These are phyloP conservation scores for Platycercus adscitus DNA, from an alignment of 2,113 vertebrate species.

Conservation along the genomic window DNA sequence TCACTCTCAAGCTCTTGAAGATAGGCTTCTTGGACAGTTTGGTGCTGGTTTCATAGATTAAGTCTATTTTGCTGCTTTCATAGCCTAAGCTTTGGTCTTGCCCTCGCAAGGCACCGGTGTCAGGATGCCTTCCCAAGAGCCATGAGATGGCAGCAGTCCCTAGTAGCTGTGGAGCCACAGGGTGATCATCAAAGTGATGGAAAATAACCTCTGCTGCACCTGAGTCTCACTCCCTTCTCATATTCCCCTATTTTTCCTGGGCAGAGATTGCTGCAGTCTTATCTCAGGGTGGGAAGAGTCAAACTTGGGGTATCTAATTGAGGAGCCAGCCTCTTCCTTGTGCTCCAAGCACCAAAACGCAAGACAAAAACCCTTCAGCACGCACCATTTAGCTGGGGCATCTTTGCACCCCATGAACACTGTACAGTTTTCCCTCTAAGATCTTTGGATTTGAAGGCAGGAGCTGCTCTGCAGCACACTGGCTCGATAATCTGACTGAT, in stretches of 20 bases:
- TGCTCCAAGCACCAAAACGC: background rate
- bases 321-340: background rate
- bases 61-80: background rate
- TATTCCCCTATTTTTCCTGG: background rate
- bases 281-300: background rate
- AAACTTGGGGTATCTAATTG: background rate
- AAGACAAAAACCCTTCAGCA: background rate
- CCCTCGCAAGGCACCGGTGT: background rate
- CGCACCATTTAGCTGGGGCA: rapidly evolving
- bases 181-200: background rate
- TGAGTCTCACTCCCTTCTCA: background rate
- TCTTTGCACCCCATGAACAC: background rate
- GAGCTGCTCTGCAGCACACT: background rate
- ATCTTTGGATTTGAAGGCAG: background rate
- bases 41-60: background rate
- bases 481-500: background rate
- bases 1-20: background rate
- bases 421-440: background rate
- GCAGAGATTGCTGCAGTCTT: background rate
- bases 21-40: background rate
- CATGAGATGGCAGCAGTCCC: background rate
- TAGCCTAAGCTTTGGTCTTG: background rate
- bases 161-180: rapidly evolving
- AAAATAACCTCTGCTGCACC: rapidly evolving
- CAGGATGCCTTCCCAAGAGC: background rate